phyloP scores from a whole-genome alignment of 2,888 invertebrate species.

The Dynastes grantii region DNA sequence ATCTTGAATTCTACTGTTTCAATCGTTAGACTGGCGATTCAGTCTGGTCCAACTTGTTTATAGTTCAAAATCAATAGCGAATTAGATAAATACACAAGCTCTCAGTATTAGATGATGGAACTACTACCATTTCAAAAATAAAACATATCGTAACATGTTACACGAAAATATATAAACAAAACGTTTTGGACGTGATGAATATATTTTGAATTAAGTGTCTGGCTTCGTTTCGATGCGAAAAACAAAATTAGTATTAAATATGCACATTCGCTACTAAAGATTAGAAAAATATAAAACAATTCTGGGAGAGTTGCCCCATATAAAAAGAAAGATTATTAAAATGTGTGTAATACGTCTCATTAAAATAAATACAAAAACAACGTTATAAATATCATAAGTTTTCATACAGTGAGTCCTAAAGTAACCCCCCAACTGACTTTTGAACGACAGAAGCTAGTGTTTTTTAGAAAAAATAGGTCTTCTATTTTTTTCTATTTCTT shows the following conservation, averaged over 20 bases:
- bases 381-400: too few species aligned
- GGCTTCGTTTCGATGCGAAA: constrained; percentile 12
- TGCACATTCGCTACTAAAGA: not conserved
- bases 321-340: too few species aligned
- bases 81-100: constrained; percentile 26
- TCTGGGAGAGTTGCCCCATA: too few species aligned
- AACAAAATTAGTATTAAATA: constrained; percentile 16
- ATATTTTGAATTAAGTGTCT: constrained; percentile 36
- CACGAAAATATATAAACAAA: constrained; percentile 39
- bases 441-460: too few species aligned
- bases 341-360: too few species aligned
- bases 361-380: too few species aligned
- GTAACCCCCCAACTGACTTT: too few species aligned
- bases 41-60: constrained; percentile 14
- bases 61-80: constrained; percentile 27
- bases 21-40: constrained; percentile 21
- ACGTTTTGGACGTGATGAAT: constrained; percentile 19
- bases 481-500: too few species aligned
- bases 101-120: constrained; percentile 43
- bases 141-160: constrained; percentile 31
- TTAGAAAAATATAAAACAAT: too few species aligned
- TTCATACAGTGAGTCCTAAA: too few species aligned
- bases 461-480: too few species aligned
- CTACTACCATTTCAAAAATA: constrained; percentile 30
- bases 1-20: constrained; percentile 16